Percentiles rank a stretch among this genome's conserved stretches.
These are phyloP conservation scores for Ovis canadensis DNA, from an alignment of 2,113 vertebrate genomes.

Conservation along the genomic window DNA sequence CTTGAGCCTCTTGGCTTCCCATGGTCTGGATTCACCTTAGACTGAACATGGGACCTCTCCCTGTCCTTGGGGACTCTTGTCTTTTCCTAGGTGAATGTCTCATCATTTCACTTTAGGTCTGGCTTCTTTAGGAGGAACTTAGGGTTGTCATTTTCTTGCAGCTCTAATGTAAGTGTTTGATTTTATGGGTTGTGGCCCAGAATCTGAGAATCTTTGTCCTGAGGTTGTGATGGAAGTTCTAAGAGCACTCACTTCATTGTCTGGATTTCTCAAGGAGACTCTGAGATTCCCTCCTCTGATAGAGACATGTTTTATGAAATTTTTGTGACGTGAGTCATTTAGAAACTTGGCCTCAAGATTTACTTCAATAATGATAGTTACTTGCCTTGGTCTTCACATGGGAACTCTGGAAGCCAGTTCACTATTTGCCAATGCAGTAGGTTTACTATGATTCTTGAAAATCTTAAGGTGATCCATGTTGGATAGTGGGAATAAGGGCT, in stretches of 20 bases:
- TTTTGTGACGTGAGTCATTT: neutral
- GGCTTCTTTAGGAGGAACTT: neutral
- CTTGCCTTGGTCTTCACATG: constrained; percentile 1
- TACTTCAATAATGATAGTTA: neutral
- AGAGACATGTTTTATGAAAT: neutral
- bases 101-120: neutral
- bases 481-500: neutral
- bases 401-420: neutral
- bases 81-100: neutral
- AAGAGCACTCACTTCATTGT: neutral
- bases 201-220: neutral
- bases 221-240: neutral
- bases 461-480: neutral
- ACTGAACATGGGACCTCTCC: neutral
- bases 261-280: neutral
- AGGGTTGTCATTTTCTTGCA: constrained; percentile 37
- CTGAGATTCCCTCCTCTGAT: neutral
- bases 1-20: neutral
- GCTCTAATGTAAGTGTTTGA: neutral
- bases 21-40: neutral
- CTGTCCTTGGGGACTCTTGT: neutral
- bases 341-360: neutral
- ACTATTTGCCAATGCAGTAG: neutral
- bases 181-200: neutral
- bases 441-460: neutral